A percentile compares a stretch with the other conserved stretches of the same genome.
phyloP scores from a whole-genome alignment of 1,140 invertebrate species.

The Chelonus insularis region DNA sequence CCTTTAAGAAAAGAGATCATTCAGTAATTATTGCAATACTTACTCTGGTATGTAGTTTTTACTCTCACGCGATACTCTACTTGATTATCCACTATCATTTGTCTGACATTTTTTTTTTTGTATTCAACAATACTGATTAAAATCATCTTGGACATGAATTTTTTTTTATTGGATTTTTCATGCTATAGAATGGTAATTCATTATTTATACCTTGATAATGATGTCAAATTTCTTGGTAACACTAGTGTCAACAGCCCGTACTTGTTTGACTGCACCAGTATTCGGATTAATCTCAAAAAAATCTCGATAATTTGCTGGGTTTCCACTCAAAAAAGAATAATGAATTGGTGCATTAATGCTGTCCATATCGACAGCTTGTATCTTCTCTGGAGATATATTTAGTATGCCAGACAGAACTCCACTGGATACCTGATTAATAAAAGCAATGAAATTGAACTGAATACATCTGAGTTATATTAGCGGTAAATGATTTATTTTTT shows the following conservation, averaged over 20 bases:
- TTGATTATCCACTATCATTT: too few species aligned
- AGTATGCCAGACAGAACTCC: constrained; percentile 80
- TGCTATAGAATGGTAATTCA: too few species aligned
- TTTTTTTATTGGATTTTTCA: too few species aligned
- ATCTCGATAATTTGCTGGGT: constrained; percentile 72
- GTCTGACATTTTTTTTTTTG: too few species aligned
- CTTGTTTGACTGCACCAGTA: constrained; percentile 79
- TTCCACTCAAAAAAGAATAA: constrained; percentile 81
- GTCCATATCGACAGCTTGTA: constrained; percentile 86
- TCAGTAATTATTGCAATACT: constrained; percentile 15
- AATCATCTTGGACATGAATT: too few species aligned
- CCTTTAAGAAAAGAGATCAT: constrained; percentile 57
- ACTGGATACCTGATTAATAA: constrained; percentile 69
- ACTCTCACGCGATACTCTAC: background rate
- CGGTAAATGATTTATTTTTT: too few species aligned
- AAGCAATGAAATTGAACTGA: constrained; percentile 8
- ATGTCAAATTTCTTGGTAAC: constrained; percentile 73
- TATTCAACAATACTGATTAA: too few species aligned
- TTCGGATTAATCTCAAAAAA: constrained; percentile 84
- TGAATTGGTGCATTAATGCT: constrained; percentile 79
- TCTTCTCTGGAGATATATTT: constrained; percentile 82
- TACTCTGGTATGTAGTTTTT: background rate
- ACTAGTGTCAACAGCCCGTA: constrained; percentile 76
- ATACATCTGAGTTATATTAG: constrained; percentile 13
- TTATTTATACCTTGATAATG: constrained; percentile 74